A percentile compares a stretch with the other conserved stretches of the same genome.
Evolutionary conservation across 2,113 vertebrate species (phyloP).

Genomic region (Chrysochloris asiatica): DNA sequence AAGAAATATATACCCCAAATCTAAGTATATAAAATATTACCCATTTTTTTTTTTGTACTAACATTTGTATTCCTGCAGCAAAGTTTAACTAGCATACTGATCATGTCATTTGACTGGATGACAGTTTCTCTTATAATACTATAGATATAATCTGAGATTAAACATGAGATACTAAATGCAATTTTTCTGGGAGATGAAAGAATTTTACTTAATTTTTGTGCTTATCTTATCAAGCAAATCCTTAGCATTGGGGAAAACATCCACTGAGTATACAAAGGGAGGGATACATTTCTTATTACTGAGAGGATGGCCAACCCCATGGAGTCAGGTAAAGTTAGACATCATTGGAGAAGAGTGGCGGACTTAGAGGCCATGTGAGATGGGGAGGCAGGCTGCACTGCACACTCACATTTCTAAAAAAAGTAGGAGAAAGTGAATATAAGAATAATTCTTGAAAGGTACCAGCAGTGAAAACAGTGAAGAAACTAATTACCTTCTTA

Average conservation of each 20-base stretch:
- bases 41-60: too few relatives aligned
- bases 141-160: slow-evolving; percentile 80
- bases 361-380: not conserved
- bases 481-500: slow-evolving; percentile 69
- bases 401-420: fast-evolving
- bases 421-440: not conserved
- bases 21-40: too few relatives aligned
- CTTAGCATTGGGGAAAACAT: not conserved
- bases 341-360: not conserved
- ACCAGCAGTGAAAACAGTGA: slow-evolving; percentile 49
- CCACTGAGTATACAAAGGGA: not conserved
- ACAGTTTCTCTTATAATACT: too few relatives aligned
- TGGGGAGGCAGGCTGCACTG: slow-evolving; percentile 31
- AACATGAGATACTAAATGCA: slow-evolving; percentile 54
- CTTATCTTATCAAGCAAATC: slow-evolving; percentile 59
- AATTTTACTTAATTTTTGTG: slow-evolving; percentile 61
- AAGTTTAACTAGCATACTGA: too few relatives aligned
- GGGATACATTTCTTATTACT: not conserved
- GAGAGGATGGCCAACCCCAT: too few relatives aligned
- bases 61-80: too few relatives aligned
- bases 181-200: slow-evolving; percentile 45
- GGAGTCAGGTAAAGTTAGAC: too few relatives aligned
- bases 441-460: slow-evolving; percentile 60
- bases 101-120: too few relatives aligned
- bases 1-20: too few relatives aligned